Conservation (phyloP, 2,797 vertebrate species). For the Numenius phaeopus region DNA sequence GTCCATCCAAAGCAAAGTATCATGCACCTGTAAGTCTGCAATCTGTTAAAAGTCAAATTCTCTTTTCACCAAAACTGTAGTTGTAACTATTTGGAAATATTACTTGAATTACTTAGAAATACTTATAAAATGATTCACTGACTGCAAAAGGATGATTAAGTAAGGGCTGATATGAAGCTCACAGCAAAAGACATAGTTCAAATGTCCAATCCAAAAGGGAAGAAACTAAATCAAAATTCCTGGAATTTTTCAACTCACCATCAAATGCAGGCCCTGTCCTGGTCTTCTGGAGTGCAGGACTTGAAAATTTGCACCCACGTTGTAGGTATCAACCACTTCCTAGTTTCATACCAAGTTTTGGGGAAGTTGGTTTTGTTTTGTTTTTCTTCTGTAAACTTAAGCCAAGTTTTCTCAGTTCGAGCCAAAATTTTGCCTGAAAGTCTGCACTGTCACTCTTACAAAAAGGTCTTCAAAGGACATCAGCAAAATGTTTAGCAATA, state of each 20-base stretch:
- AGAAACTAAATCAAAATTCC: not conserved
- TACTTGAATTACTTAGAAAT: not conserved
- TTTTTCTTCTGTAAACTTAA: not conserved
- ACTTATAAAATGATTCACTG: not conserved
- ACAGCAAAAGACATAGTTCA: not conserved
- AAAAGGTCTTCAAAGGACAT: not conserved
- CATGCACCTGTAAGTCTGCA: not conserved
- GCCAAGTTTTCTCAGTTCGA: not conserved
- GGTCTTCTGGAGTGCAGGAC: not conserved
- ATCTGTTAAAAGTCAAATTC: not conserved
- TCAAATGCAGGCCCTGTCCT: fast-evolving
- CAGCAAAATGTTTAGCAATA: not conserved
- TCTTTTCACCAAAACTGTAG: not conserved
- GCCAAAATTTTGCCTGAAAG: not conserved
- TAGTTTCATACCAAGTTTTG: not conserved
- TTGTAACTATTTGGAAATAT: not conserved
- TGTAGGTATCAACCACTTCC: not conserved
- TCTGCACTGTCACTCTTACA: not conserved
- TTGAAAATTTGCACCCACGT: not conserved
- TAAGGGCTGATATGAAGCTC: not conserved
- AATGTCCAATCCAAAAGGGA: not conserved
- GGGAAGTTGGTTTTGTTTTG: not conserved
- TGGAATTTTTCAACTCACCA: not conserved
- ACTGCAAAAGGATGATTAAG: not conserved
- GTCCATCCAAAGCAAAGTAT: not conserved